Conservation (phyloP, 2,113 vertebrate species). For the Sphyrna mokarran region DNA sequence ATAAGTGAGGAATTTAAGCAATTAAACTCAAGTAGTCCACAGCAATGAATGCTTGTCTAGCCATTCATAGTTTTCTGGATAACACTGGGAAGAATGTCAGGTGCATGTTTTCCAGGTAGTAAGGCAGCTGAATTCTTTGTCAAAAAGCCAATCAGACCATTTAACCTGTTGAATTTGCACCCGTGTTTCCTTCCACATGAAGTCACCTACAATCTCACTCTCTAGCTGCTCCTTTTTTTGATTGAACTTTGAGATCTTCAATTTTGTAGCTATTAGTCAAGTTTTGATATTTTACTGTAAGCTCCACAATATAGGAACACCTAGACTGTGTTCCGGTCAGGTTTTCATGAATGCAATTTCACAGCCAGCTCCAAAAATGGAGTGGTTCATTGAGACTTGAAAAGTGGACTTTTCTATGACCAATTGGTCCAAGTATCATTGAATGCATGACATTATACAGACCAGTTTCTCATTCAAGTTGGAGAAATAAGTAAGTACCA, state of each 20-base stretch:
- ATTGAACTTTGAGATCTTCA: not conserved
- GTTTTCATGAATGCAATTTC: not conserved
- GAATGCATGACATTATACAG: not conserved
- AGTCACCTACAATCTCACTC: not conserved
- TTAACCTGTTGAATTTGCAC: not conserved
- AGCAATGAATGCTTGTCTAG: not conserved
- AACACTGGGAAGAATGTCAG: not conserved
- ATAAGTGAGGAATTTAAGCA: not conserved
- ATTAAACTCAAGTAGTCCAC: not conserved
- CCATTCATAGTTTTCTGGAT: not conserved
- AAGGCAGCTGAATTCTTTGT: not conserved
- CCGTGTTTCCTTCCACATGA: not conserved
- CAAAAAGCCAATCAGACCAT: not conserved
- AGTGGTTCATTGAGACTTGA: too few relatives aligned
- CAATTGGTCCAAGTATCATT: not conserved
- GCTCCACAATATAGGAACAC: not conserved
- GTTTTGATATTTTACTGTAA: not conserved
- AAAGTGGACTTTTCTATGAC: too few relatives aligned
- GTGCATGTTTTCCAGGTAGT: not conserved
- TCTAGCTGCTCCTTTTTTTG: not conserved
- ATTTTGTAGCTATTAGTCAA: not conserved
- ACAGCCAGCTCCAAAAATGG: not conserved
- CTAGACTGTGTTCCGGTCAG: not conserved
- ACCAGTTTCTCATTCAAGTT: not conserved
- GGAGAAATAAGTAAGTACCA: not conserved